Evolutionary conservation across 2,888 invertebrate species (phyloP).

Genomic region (Nomada flava): DNA sequence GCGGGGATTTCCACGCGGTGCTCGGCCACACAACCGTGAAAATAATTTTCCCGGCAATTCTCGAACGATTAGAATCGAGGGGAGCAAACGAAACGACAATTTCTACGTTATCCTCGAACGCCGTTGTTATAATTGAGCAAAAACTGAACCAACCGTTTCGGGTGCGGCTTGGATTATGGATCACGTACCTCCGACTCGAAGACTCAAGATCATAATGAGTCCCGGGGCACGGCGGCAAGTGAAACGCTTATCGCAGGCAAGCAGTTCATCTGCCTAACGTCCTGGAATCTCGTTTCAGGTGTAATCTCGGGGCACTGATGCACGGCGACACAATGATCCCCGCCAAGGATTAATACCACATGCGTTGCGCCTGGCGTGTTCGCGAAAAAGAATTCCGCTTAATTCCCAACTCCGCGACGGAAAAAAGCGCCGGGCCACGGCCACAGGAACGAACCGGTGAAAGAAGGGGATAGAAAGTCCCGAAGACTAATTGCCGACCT

Average conservation of each 20-base stretch:
- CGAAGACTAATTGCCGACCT: too few species aligned
- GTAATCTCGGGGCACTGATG: background rate
- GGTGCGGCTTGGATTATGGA: background rate
- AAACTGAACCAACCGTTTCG: too few species aligned
- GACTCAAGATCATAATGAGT: background rate
- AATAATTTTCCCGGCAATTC: too few species aligned
- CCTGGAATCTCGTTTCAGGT: background rate
- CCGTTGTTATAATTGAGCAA: too few species aligned
- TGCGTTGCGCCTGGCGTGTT: background rate
- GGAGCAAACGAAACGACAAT: too few species aligned
- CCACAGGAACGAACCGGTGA: slow-evolving; percentile 34
- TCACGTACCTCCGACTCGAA: background rate
- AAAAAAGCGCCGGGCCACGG: slow-evolving; percentile 1
- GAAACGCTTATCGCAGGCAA: background rate
- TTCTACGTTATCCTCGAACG: too few species aligned
- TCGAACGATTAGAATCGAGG: too few species aligned
- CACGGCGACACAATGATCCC: background rate
- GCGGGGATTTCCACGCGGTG: too few species aligned
- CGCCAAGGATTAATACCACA: slow-evolving; percentile 1
- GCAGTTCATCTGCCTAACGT: background rate
- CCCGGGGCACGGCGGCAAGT: too few species aligned
- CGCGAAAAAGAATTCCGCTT: slow-evolving; percentile 27
- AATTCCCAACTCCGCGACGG: slow-evolving; percentile 27
- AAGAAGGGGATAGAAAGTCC: background rate
- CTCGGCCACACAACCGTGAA: too few species aligned